Evolutionary conservation across 2,113 vertebrate species (phyloP), one percentile per base, ranked within the genome.

Genomic region (Phalacrocorax pelagicus): DNA sequence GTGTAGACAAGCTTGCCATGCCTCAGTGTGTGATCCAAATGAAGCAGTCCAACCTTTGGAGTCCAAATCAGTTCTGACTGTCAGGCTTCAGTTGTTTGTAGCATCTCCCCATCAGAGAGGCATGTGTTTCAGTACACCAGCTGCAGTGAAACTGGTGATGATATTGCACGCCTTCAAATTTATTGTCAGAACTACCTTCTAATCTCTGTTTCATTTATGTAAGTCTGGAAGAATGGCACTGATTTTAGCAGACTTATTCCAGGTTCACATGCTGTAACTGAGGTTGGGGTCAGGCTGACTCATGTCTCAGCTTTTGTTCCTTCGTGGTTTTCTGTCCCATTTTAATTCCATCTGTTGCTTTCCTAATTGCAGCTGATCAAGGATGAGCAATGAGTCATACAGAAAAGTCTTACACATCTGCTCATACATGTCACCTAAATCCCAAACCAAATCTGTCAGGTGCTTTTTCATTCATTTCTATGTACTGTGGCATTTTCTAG

Each of bases 341-440:
- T 95, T 94, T 90, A 66, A 88, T 88, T 93, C 44, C 15, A 18
- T 62, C 66, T 70, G 47, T 85, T 94, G 47, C 58, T 85, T 91
- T 93, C 58, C 29, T 85, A 69, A 57, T 42, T 73, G 66, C 17
- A 65, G 62, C 61, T 94, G 66, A 90, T 80, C 66, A 72, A 78
- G 66, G 66, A 82, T 85, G 81, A 95, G 62, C 77, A 91, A 15
- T 61, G 84, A 85, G 58, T 96, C 49, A 20, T 12, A 57, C 24
- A 65, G 16, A 19, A 75, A 74, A 66, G 26, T 72, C 44, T 91
- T 34, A 57, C 0, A 2, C 49, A 38, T 89, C 79, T 85, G 57
- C 36, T 86, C 29, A 10, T 40, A 46, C 13, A 15, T 1, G 3
- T 80, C 67, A 86, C 70, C 80, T 82, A 88, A 90, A 91, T 77